These are phyloP conservation scores for Choreutis nemorana DNA, from an alignment of 2,888 invertebrate genomes.

Conservation along the genomic window DNA sequence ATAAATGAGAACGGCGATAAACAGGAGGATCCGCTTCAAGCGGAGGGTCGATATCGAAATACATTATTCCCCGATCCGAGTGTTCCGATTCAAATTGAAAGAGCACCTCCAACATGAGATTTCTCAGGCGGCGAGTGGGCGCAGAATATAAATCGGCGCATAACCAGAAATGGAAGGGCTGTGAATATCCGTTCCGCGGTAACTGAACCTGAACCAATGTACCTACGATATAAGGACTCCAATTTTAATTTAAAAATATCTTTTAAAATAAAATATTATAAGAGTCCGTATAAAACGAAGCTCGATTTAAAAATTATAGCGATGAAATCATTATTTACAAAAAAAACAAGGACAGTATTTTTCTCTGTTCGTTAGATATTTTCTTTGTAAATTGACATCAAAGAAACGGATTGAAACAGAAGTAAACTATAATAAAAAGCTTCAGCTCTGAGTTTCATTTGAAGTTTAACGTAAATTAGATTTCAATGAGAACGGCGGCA, in stretches of 20 bases:
- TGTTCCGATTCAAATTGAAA: constrained; percentile 68
- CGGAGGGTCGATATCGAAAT: constrained; percentile 65
- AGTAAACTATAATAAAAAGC: constrained; percentile 18
- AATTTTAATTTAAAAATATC: constrained; percentile 8
- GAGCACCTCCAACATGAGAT: constrained; percentile 67
- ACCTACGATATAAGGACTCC: too few species aligned
- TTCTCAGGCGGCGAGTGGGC: constrained; percentile 65
- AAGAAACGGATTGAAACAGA: constrained; percentile 3
- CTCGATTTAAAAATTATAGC: constrained; percentile 13
- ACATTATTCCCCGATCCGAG: constrained; percentile 66
- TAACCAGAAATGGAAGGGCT: constrained; percentile 62
- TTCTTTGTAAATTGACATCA: too few species aligned
- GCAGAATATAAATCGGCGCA: constrained; percentile 66
- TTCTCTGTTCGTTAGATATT: too few species aligned
- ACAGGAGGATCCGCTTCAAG: constrained; percentile 60
- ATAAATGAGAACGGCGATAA: constrained; percentile 65
- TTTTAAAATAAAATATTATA: constrained; percentile 19
- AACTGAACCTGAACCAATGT: too few species aligned
- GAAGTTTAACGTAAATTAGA: constrained; percentile 34
- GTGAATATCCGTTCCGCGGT: constrained; percentile 56
- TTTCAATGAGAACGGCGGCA: constrained; percentile 30
- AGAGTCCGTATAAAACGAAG: constrained; percentile 9
- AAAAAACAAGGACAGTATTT: constrained; percentile 4
- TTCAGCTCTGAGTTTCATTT: constrained; percentile 22
- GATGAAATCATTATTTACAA: too few species aligned